Conservation (phyloP, 2,797 vertebrate species). For the Pteropus rufus region DNA sequence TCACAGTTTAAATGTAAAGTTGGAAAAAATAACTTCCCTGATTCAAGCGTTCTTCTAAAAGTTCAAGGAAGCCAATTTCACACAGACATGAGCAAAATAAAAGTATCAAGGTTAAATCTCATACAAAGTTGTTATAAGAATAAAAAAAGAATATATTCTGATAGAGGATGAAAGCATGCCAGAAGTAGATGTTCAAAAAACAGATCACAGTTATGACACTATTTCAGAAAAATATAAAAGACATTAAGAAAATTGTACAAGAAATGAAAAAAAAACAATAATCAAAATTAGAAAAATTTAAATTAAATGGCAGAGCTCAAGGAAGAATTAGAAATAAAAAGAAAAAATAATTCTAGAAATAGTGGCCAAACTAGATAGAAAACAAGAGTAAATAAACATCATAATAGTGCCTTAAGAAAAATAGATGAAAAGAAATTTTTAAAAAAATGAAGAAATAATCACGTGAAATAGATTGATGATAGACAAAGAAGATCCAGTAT, state of each 20-base stretch:
- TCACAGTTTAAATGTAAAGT: background rate
- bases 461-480: background rate
- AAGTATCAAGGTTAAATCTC: background rate
- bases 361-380: background rate
- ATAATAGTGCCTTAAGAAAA: background rate
- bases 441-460: background rate
- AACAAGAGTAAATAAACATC: background rate
- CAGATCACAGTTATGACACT: background rate
- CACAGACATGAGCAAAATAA: background rate
- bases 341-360: background rate
- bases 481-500: background rate
- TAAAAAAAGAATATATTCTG: background rate
- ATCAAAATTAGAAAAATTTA: background rate
- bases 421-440: background rate
- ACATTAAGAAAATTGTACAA: background rate
- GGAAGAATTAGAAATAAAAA: constrained; percentile 3
- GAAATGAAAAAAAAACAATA: background rate
- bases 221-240: background rate
- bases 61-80: background rate
- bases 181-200: background rate
- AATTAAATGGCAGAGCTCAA: background rate
- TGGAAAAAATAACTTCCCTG: background rate
- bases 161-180: background rate
- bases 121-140: background rate
- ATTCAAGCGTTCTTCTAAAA: background rate